Percentiles rank a stretch among this genome's conserved stretches.
phyloP scores from a whole-genome alignment of 2,797 vertebrate genomes.

The Eurystomus glaucurus region DNA sequence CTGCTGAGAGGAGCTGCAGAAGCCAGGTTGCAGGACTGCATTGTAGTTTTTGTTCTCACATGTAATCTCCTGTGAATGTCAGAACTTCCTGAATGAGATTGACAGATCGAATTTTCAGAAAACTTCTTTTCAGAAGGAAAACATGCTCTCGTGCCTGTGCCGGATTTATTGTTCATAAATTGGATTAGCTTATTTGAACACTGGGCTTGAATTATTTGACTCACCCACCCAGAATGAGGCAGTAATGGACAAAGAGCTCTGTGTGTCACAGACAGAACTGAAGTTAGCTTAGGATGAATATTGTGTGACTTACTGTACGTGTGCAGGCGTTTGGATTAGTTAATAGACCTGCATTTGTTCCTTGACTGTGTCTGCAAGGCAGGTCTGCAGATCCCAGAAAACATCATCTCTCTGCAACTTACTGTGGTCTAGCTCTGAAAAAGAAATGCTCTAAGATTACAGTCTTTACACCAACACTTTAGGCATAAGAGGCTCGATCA shows the following conservation, averaged over 20 bases:
- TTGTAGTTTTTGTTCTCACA: background rate
- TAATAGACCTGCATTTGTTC: background rate
- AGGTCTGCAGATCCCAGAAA: background rate
- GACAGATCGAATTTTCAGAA: background rate
- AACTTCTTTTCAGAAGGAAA: background rate
- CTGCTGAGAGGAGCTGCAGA: background rate
- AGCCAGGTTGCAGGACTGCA: fast-evolving
- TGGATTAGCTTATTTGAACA: background rate
- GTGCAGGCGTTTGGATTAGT: background rate
- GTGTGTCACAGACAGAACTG: background rate
- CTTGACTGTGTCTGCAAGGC: background rate
- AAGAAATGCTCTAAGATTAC: background rate
- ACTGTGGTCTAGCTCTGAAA: background rate
- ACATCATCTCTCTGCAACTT: background rate
- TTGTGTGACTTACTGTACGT: background rate
- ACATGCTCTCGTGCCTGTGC: fast-evolving
- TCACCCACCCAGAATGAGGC: background rate
- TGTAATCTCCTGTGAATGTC: background rate
- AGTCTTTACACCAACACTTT: background rate
- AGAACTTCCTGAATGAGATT: background rate
- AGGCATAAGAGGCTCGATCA: background rate
- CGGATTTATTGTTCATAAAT: background rate
- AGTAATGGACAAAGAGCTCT: background rate
- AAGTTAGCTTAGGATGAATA: background rate
- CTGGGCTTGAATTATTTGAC: background rate